Evolutionary conservation across 1,140 invertebrate species (phyloP).

Genomic region (Trichonephila clavipes): DNA sequence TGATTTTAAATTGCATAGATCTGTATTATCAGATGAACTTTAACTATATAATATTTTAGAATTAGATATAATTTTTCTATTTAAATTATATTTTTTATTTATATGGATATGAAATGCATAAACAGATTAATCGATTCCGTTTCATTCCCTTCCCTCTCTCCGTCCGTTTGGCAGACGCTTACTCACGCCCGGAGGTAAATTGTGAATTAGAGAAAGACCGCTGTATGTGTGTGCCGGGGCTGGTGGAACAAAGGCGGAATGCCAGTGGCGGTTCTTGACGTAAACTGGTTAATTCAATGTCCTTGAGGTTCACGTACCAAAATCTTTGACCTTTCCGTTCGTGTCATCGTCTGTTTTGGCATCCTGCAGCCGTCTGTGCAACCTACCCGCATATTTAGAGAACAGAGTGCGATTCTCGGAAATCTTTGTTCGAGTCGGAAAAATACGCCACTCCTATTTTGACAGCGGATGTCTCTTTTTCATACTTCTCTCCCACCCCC

Average conservation of each 20-base stretch:
- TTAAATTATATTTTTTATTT: no score
- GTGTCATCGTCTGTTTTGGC: conserved; percentile 66
- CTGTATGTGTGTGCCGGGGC: conserved; percentile 38
- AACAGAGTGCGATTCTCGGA: conserved; percentile 47
- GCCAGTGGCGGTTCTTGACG: conserved; percentile 54
- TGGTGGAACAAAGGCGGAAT: conserved; percentile 6
- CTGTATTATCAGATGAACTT: no score
- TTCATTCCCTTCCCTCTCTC: no score
- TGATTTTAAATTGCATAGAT: no score
- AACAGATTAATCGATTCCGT: no score
- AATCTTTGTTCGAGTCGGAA: conserved; percentile 55
- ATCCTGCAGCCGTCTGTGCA: conserved; percentile 56
- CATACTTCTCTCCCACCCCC: neutral
- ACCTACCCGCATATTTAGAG: conserved; percentile 61
- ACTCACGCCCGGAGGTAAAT: conserved; percentile 25
- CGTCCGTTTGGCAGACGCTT: neutral
- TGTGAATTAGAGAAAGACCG: conserved; percentile 34
- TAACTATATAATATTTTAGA: no score
- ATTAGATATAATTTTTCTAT: no score
- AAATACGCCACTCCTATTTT: conserved; percentile 67
- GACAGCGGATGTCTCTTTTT: conserved; percentile 55
- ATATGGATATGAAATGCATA: no score
- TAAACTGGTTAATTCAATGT: conserved; percentile 65
- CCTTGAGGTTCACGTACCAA: conserved; percentile 65
- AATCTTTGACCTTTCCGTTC: conserved; percentile 66